These are phyloP conservation scores for Trichoplusia ni DNA, from an alignment of 1,140 invertebrate species.

Conservation along the genomic window DNA sequence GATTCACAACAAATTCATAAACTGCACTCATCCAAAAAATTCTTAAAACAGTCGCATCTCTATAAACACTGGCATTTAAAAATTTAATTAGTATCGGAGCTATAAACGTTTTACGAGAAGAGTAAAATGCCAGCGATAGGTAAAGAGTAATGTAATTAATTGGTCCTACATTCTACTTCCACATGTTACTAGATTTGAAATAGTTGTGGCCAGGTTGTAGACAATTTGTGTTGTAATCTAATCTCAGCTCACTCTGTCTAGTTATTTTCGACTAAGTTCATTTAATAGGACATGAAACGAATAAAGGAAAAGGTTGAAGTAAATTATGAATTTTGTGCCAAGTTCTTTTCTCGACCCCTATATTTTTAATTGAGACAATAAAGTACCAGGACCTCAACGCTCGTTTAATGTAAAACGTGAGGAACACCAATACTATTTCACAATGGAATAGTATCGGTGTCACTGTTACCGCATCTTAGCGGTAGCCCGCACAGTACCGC, in stretches of 20 bases:
- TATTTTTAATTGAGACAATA: too few relatives aligned
- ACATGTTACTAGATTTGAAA: neutral
- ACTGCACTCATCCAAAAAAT: too few relatives aligned
- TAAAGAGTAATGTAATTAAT: constrained; percentile 6
- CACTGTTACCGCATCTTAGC: constrained; percentile 21
- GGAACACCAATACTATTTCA: constrained; percentile 19
- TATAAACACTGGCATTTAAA: too few relatives aligned
- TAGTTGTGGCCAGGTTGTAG: neutral
- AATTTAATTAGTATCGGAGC: too few relatives aligned
- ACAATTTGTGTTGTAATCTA: neutral
- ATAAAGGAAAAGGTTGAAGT: too few relatives aligned
- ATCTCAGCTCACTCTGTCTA: neutral
- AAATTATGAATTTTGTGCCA: too few relatives aligned
- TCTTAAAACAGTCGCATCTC: too few relatives aligned
- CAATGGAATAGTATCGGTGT: constrained; percentile 23
- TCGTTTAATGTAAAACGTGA: constrained; percentile 10
- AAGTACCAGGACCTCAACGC: neutral
- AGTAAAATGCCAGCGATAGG: neutral
- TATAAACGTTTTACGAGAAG: constrained; percentile 5
- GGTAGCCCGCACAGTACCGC: constrained; percentile 1
- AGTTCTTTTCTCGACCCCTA: too few relatives aligned
- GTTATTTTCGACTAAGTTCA: too few relatives aligned
- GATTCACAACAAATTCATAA: too few relatives aligned
- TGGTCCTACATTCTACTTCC: neutral
- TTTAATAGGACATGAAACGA: too few relatives aligned